Conservation (phyloP, 2,113 vertebrate species). For the Charina bottae region DNA sequence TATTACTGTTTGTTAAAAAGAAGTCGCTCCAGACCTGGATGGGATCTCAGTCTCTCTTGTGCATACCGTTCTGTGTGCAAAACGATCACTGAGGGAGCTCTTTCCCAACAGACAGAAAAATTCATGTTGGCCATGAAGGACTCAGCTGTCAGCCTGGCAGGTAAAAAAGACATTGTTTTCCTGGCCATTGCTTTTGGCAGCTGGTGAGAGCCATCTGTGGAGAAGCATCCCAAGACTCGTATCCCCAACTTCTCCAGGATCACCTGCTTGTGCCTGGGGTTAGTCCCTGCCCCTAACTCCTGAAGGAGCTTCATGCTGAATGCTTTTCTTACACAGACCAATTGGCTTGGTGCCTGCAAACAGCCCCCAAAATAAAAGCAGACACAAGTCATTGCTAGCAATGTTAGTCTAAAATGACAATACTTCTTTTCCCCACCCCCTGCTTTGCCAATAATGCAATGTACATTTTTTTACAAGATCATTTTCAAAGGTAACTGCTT, state of each 20-base stretch:
- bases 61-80: background rate
- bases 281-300: background rate
- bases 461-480: conserved; percentile 81
- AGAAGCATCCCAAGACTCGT: background rate
- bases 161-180: background rate
- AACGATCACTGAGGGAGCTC: background rate
- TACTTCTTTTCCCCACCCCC: conserved; percentile 61
- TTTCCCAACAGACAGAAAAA: background rate
- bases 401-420: conserved; percentile 77
- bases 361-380: background rate
- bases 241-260: background rate
- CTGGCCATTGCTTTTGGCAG: background rate
- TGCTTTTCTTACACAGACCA: background rate
- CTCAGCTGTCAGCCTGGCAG: background rate
- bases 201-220: background rate
- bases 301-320: background rate
- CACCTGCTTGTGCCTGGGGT: background rate
- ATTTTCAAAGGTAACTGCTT: conserved; percentile 88
- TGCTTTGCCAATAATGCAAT: conserved; percentile 73
- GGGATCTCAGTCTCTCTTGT: background rate
- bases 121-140: background rate
- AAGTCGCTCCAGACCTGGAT: background rate
- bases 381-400: conserved; percentile 51
- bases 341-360: background rate
- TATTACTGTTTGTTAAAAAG: background rate